Evolutionary conservation across 2,888 invertebrate genomes (phyloP), one percentile per base, ranked within the genome.

Genomic region (Neoaliturus tenellus): DNA sequence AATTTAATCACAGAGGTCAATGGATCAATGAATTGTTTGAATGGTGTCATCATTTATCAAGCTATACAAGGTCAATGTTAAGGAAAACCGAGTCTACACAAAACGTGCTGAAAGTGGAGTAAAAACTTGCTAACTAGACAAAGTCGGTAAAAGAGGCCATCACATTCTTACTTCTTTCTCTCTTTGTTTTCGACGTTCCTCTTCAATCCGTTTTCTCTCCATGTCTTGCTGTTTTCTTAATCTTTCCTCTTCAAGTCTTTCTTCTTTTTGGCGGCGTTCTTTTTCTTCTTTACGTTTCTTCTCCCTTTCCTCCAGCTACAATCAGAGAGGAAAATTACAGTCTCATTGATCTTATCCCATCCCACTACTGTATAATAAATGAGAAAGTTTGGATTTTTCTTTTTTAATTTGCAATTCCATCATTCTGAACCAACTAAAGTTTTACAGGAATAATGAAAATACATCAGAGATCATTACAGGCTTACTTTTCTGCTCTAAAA

Each of bases 191-290:
- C 95, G 95, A 88, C 95, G 93, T 89, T 98, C 96, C 62, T 93
- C 92, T 86, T 93, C 93, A 85, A 98, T 92, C 85, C 96, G 92
- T 86, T 94, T 92, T 89, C 98, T 97, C 90, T 97, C 97, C 86
- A 95, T 92, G 87, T 93, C 92, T 90, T 98, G 98, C 90, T 98
- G 97, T 88, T 92, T 93, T 86, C 95, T 90, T 86, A 94, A 93
- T 81, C 92, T 92, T 89, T 96, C 96, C 86, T 94, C 93, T 89
- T 98, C 98, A 90, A 95, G 95, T 88, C 85, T 94, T 94, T 17
- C 95, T 93, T 81, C 93, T 92, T 88, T 93, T 92, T 82, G 81
- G 28, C 86, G 81, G 25, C 85, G 86, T 84, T 88, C 88, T 51
- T 81, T 82, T 67, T 88, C 87, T 83, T 87, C 86, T 82, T 84